Conservation (phyloP, 2,888 invertebrate genomes). For the Drosophila colorata region DNA sequence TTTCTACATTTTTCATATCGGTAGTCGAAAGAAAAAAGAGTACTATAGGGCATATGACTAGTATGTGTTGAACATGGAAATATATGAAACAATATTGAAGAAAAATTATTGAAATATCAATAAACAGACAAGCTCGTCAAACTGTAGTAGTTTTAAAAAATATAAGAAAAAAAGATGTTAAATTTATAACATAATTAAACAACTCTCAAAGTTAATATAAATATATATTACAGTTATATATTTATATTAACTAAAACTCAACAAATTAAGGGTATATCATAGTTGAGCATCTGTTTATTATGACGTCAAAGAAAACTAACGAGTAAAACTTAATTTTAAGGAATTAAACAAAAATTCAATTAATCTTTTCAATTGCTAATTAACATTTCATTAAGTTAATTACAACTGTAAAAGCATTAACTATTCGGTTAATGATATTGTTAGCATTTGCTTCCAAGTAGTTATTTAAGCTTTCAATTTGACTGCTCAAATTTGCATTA, state of each 20-base stretch:
- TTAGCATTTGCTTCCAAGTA: no score
- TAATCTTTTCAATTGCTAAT: background rate
- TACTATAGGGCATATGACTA: slow-evolving; percentile 1
- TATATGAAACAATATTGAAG: background rate
- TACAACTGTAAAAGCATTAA: background rate
- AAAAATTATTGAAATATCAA: background rate
- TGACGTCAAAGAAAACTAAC: background rate
- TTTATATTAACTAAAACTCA: background rate
- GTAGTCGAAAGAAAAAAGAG: slow-evolving; percentile 3
- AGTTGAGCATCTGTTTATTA: background rate
- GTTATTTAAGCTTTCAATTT: background rate
- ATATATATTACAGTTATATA: no score
- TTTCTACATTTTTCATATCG: slow-evolving; percentile 27
- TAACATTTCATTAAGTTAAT: background rate
- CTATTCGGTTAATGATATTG: background rate
- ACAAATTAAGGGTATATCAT: background rate
- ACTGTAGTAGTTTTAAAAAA: no score
- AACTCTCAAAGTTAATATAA: no score
- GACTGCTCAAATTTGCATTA: background rate
- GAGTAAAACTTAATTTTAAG: background rate
- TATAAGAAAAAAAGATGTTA: no score
- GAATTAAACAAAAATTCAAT: background rate
- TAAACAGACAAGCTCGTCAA: no score
- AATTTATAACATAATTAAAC: no score
- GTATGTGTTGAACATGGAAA: background rate